Evolutionary conservation across 2,113 vertebrate species (phyloP), one percentile per base, ranked within the genome.

Genomic region (Ameiurus melas): DNA sequence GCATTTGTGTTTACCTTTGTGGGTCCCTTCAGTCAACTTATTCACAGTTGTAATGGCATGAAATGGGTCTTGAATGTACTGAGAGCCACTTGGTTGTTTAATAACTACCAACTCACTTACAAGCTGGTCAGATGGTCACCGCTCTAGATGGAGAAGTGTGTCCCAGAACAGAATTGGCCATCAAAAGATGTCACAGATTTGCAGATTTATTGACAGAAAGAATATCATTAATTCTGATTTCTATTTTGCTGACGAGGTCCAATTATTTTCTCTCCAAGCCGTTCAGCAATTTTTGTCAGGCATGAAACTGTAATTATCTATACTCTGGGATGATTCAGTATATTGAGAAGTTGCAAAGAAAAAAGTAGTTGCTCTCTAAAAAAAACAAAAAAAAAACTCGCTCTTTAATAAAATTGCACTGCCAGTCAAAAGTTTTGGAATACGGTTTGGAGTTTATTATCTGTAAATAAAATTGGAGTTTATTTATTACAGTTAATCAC

Each of bases 1-100:
- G 53, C 81, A 83, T 83, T 68, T 73, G 43, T 17, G 58, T 87
- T 81, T 60, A 73, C 79, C 78, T 85, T 66, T 66, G 60, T 30
- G 62, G 27, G 43, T 78, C 58, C 47, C 58, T 66, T 33, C 36
- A 62, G 39, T 64, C 25, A 84, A 25, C 60, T 43, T 30, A 68
- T 78, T 64, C 17, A 20, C 1, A 5, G 43, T 30, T 60, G 17
- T 77, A 22, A n/a, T 33, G 27, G 55, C 36, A 60, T 86, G 36
- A 47, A 60, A 77, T 78, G 22, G 73, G 85, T 86, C 27, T 62
- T 33, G 17, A 78, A 86, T 30, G 16, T 77, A 17, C 12, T 58
- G 58, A 77, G 55, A 16, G 27, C 60, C 39, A 73, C 57, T 75
- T 71, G 51, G 5, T 43, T 75, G 12, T 47, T 47, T 20, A 60